Base-by-base conservation (phyloP, 2,888 invertebrate genomes). In the Hirudinaria manillensis region DNA sequence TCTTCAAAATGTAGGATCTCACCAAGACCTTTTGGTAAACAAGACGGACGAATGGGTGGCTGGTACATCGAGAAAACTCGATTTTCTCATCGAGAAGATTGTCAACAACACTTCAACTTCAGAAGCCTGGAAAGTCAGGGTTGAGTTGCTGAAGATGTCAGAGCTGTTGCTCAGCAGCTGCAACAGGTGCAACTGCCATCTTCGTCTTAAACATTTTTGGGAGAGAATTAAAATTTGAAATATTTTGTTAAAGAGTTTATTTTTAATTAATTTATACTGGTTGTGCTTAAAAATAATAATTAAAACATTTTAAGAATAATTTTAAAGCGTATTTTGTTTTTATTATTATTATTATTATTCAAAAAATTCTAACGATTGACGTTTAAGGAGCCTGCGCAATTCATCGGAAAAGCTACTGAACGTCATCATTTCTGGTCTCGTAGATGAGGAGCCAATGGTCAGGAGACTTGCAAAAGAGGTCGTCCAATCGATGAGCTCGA, bases 361-460 rank as follows among this genome's bases (percentile, higher is more conserved):
- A 61, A 61, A 61, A 21, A 10, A 21, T 4, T 27, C 2, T 7
- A 27, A 61, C n/a, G 13, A 21, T 7, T 61, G 10, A n/a, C 10
- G 1, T 61, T 61, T 10, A 16, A 61, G 61, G 13, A 61, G 29
- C 19, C n/a, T 61, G 19, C 1, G 13, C 29, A 61, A 61, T 29
- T 61, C 4, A 13, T 61, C 61, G 1, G 61, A 61, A 29, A 61
- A 24, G 10, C 29, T 61, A 6, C 61, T 61, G 4, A 61, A 61
- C 19, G 29, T 61, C n/a, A 7, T 61, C 61, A 61, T 61, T 61
- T 61, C 61, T 61, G 61, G 61, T 27, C 61, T 61, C n/a, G 61
- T 61, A 2, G 61, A 61, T 10, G 29, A 61, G 13, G 61, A 61
- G 13, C 61, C 61, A 27, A 10, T 29, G 6, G 61, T 61, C 29